Base-by-base conservation (phyloP, 2,797 vertebrate genomes). In the Syngnathus acus region DNA sequence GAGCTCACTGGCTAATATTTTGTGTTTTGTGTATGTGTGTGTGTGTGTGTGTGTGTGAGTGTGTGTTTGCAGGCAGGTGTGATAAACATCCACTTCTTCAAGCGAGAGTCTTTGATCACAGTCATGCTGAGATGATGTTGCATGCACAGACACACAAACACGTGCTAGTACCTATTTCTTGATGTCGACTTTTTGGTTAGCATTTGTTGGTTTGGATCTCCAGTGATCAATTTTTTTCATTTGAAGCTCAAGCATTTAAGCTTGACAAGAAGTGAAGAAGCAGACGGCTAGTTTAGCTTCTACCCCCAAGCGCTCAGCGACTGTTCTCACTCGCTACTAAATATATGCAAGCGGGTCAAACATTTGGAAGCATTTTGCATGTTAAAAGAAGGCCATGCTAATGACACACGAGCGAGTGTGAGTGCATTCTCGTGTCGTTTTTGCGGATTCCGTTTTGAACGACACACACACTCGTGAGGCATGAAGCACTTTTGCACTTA, bases 341-440 rank as follows among this genome's bases (percentile, higher is more conserved):
- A 14, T 45, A 14, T 45, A 45, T 45, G 43, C 43, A 1, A 5
- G 43, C 32, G 43, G 43, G 43, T 11, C 3, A 16, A 26, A 37
- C 13, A 23, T 37, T 8, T 58, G 55, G 11, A 32, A 32, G 55
- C 13, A 2, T 58, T 48, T 16, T 38, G 26, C 11, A 26, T 9
- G 23, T 37, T 64, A 63, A 47, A 71, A 70, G 39, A 65, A 74
- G 66, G 63, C 55, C 17, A 11, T 32, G 72, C 53, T 42, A 62
- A 17, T 48, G 45, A 48, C 45, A 48, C 14, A 48, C 45, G 16
- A 48, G 45, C 16, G 16, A 70, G 80, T 75, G 79, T 72, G 84
- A 90, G 90, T 88, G 86, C 88, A 83, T 90, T 89, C 82, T 71
- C 77, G 39, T 91, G 89, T 90, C 81, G 83, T 79, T 72, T 72